phyloP scores from a whole-genome alignment of 2,113 vertebrate genomes.

The Tragelaphus buxtoni region DNA sequence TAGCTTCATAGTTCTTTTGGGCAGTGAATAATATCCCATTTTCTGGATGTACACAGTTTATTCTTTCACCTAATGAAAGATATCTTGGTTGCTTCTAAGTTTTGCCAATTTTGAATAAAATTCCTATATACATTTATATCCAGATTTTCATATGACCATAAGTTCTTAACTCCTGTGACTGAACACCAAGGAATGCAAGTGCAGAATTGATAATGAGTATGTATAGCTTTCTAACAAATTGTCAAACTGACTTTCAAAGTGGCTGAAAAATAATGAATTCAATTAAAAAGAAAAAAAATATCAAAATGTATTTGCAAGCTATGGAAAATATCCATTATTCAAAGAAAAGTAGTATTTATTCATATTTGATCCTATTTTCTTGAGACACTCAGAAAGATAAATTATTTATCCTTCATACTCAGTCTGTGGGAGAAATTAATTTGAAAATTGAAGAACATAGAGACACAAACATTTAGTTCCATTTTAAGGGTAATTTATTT shows the following conservation, averaged over 20 bases:
- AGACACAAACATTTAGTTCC: background rate
- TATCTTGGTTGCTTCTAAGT: background rate
- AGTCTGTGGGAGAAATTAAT: background rate
- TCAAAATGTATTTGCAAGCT: background rate
- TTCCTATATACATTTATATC: background rate
- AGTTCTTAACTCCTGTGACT: background rate
- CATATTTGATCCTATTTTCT: background rate
- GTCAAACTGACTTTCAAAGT: background rate
- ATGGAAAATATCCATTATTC: background rate
- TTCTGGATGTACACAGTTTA: background rate
- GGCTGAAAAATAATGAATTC: background rate
- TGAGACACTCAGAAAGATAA: background rate
- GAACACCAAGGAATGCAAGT: background rate
- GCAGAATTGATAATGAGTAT: background rate
- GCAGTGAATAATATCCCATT: background rate
- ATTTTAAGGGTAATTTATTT: slow-evolving; percentile 38
- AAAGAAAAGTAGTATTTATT: background rate
- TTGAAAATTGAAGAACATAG: background rate
- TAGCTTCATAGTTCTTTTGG: background rate
- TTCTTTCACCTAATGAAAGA: background rate
- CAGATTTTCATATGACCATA: background rate
- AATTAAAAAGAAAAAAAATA: background rate
- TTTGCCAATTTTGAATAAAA: background rate
- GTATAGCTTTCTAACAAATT: background rate
- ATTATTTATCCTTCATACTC: background rate